Base-by-base conservation (phyloP, 2,113 vertebrate genomes). In the Chamaetylas fuelleborni region DNA sequence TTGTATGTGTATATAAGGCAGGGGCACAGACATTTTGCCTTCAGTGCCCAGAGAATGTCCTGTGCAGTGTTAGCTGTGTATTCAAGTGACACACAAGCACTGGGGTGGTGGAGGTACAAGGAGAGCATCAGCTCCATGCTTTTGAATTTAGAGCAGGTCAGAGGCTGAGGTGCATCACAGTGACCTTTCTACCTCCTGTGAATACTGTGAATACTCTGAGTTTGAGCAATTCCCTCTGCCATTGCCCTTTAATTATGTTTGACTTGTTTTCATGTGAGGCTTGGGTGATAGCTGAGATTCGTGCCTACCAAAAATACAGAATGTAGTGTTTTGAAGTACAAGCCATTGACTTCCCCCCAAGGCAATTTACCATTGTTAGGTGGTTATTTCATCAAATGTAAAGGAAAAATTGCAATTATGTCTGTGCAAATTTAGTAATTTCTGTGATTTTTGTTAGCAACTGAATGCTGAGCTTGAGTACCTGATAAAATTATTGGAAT, bases 401-500 rank as follows among this genome's bases (percentile, higher is more conserved):
- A 95, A 56, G n/a, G n/a, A 71, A 81, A 88, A 57, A 51, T 57
- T 89, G n/a, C n/a, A 85, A 62, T 26, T 45, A 54, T 40, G 11
- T 57, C 69, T 77, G 5, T 74, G 38, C 31, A 65, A 58, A 58
- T 36, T 50, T 38, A 53, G 25, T 81, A 81, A 79, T 60, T 72
- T 47, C 47, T 88, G n/a, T 56, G 36, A 66, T 62, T 74, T 92
- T 85, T 95, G 26, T 60, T 84, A 99, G 99, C 97, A 98, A 97
- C 95, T 99, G 69, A 98, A 97, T 51, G 97, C 98, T 78, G 98
- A 99, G 73, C 97, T 98, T 78, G 98, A 98, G 60, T 96, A 98
- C 48, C 62, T 98, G 73, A 71, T 98, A 86, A 98, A 97, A 95
- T 97, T 97, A 51, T 97, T 98, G 62, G 98, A 98, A 90, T 88